These are phyloP conservation scores for Coregonus ussuriensis DNA, from an alignment of 2,797 vertebrate genomes.

Conservation along the genomic window DNA sequence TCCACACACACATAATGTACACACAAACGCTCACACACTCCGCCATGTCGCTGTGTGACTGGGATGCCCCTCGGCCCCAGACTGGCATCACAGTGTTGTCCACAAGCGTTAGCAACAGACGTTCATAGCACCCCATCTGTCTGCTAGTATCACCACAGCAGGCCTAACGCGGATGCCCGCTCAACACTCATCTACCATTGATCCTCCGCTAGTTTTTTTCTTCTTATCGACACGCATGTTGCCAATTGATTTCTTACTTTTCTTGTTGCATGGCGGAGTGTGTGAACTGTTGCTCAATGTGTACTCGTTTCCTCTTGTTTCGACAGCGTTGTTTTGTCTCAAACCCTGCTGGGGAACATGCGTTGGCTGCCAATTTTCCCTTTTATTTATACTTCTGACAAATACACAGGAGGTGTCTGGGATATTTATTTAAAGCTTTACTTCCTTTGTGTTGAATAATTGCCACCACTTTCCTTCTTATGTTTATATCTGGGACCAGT, in stretches of 20 bases:
- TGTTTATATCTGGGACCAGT: conserved; percentile 33
- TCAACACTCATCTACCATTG: conserved; percentile 11
- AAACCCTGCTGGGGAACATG: conserved; percentile 17
- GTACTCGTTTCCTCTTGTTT: conserved; percentile 24
- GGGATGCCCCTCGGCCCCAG: conserved; percentile 28
- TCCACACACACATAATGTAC: neutral
- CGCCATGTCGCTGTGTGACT: neutral
- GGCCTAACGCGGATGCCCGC: conserved; percentile 25
- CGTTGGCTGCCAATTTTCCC: conserved; percentile 39
- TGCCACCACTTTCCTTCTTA: conserved; percentile 25
- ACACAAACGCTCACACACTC: conserved; percentile 41
- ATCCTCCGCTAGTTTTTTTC: conserved; percentile 3
- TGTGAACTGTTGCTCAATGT: neutral
- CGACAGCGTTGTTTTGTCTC: conserved; percentile 6
- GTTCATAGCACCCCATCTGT: neutral
- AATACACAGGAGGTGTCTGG: neutral
- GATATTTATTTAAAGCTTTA: conserved; percentile 31
- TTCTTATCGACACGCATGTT: neutral
- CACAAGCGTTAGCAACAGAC: neutral
- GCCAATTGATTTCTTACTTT: neutral
- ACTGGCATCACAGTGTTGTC: conserved; percentile 25
- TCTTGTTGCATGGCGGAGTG: neutral
- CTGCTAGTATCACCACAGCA: conserved; percentile 40
- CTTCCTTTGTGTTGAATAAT: conserved; percentile 17
- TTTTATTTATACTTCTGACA: conserved; percentile 42